Evolutionary conservation across 2,797 vertebrate species (phyloP), one percentile per base, ranked within the genome.

Genomic region (Sebastes baramenuke): DNA sequence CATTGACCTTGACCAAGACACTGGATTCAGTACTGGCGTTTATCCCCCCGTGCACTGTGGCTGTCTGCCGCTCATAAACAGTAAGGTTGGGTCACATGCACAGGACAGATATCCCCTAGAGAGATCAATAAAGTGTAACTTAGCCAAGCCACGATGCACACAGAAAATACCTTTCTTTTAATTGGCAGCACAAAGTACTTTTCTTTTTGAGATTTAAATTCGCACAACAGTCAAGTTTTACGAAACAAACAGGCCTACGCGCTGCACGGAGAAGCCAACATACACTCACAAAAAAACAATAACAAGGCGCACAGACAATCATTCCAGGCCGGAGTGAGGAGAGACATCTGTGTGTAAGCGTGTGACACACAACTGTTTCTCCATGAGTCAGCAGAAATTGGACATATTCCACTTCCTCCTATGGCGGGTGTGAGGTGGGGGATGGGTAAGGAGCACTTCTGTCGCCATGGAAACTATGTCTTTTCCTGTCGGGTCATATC

Each of bases 401-500:
- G 67, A 82, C 66, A 80, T 87, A 85, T 88, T 89, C 83, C 82
- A 87, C 86, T 91, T 93, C 90, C 83, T 86, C 83, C 49, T 78
- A 68, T 83, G 77, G 72, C 5, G 24, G 13, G 34, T 29, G 56
- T 66, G n/a, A 29, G 55, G 20, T 16, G 64, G 72, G 79, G 75
- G 75, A 18, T 68, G 84, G 84, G 80, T 54, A 85, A 72, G 42
- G 72, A 84, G 86, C 67, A 67, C 16, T 67, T 56, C 9, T 72
- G 89, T 93, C 80, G 16, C 92, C 86, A 90, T 93, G 89, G 89
- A 90, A 93, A 93, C 92, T 69, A 79, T 56, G 87, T 87, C 78
- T 91, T 86, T 90, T 91, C 82, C 87, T 86, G 81, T 80, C 22
- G 5, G 84, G 84, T 90, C 67, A 83, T 79, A 86, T 91, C 82